Base-by-base conservation (phyloP, 2,797 vertebrate species). In the Chaenodraco wilsoni region DNA sequence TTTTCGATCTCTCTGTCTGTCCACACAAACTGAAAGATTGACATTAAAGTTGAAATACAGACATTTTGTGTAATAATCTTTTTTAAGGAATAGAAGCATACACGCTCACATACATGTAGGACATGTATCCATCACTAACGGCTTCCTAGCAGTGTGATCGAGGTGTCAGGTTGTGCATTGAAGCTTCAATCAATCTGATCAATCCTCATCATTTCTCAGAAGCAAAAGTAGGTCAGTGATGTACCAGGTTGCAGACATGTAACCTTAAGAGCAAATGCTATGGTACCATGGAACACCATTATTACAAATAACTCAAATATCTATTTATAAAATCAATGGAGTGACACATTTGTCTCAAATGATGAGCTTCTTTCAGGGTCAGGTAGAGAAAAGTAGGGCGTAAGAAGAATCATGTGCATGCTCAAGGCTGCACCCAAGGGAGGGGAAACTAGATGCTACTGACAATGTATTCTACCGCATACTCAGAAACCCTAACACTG, bases 341-440 rank as follows among this genome's bases (percentile, higher is more conserved):
- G 15, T 37, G 33, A 9, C 33, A 37, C 33, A 37, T 37, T 9
- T 37, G 33, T 6, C 9, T 9, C 8, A 9, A 37, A 9, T 9
- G 7, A 9, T 37, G 33, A 48, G 33, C 48, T 65, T 71, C 58
- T 79, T 72, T 78, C 48, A 62, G 46, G 65, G 69, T 76, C 79
- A 76, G 33, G 44, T 3, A 14, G n/a, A 71, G 31, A 72, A 74
- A 86, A 75, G 65, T 78, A 79, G 80, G 74, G 49, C 49, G 9
- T 2, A 71, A n/a, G 21, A 74, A 78, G 50, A 56, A 44, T 31
- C 40, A 12, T 3, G 1, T 37, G 41, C 9, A 61, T 43, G 57
- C 41, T 65, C 7, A 31, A 73, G 40, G 41, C 45, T 59, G 55
- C n/a, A 57, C 58, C 11, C 54, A 55, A 6, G 43, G 54, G 33